Evolutionary conservation across 2,113 vertebrate genomes (phyloP).

Genomic region (Festucalex cinctus): DNA sequence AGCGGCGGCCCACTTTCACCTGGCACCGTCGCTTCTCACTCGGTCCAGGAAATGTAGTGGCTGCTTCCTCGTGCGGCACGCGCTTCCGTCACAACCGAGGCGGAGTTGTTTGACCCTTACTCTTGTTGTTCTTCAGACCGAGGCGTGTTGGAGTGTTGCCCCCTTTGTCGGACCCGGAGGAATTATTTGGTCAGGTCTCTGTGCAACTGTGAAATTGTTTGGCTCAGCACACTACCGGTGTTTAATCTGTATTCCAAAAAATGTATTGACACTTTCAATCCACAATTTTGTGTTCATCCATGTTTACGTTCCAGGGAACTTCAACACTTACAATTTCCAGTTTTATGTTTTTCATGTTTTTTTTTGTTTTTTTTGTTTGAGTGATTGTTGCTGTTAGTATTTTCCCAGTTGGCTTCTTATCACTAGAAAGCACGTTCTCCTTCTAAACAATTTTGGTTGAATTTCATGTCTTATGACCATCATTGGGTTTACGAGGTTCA

Average conservation of each 20-base stretch:
- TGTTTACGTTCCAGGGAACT: neutral
- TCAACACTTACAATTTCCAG: too few species aligned
- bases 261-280: neutral
- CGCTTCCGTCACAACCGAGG: slow-evolving; percentile 39
- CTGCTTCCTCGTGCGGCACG: neutral
- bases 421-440: too few species aligned
- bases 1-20: slow-evolving; percentile 42
- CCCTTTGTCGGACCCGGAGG: neutral
- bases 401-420: too few species aligned
- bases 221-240: neutral
- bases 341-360: too few species aligned
- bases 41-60: slow-evolving; percentile 12
- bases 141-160: neutral
- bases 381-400: too few species aligned
- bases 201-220: neutral
- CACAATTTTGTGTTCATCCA: neutral
- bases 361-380: too few species aligned
- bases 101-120: too few species aligned
- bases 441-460: too few species aligned
- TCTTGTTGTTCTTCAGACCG: neutral
- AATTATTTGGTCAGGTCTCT: neutral
- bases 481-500: neutral
- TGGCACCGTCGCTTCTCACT: slow-evolving; percentile 40
- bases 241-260: neutral
- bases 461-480: neutral